Base-by-base conservation (phyloP, 2,888 invertebrate species). In the Oscheius myriophilus region DNA sequence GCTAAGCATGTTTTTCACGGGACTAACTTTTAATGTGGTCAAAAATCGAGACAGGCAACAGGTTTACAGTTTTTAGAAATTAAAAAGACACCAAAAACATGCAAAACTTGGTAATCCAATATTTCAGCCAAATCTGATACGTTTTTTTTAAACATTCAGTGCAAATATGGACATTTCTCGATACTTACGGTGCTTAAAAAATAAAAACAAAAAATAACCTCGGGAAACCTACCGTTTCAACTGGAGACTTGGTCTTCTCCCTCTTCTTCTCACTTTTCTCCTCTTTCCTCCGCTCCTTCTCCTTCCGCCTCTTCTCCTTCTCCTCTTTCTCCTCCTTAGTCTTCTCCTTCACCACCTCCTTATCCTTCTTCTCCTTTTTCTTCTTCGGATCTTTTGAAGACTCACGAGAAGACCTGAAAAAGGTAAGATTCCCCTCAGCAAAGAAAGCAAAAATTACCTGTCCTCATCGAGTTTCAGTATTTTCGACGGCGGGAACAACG, bases 401-500 rank as follows among this genome's bases (percentile, higher is more conserved):
- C 23, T 63, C 43, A 1, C 23, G 52, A n/a, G 52, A 18, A 2
- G 51, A 33, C n/a, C 41, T 46, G 49, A 58, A 42, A 42, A n/a
- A 33, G 33, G 33, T 33, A 33, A 33, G 9, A 33, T 33, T 9
- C 4, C 33, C 33, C 33, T 33, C 9, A 9, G 33, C 9, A 33
- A 33, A 54, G 6, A n/a, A 9, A 54, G 54, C 33, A 39, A 55
- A 33, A n/a, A 25, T 18, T 9, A 49, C 49, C 49, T 49, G 49
- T 49, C 49, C 11, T n/a, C 53, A 39, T 53, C 63, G 2, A 39
- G 14, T 26, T 53, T 63, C 1, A 16, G 39, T 14, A 43, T 26
- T 43, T 63, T 63, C 63, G 41, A 39, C 23, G 63, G 63, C 14
- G 63, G 63, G 43, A 63, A 53, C 4, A 53, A 23, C 2, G 52